Base-by-base conservation (phyloP, 2,113 vertebrate genomes). In the Empidonax traillii region DNA sequence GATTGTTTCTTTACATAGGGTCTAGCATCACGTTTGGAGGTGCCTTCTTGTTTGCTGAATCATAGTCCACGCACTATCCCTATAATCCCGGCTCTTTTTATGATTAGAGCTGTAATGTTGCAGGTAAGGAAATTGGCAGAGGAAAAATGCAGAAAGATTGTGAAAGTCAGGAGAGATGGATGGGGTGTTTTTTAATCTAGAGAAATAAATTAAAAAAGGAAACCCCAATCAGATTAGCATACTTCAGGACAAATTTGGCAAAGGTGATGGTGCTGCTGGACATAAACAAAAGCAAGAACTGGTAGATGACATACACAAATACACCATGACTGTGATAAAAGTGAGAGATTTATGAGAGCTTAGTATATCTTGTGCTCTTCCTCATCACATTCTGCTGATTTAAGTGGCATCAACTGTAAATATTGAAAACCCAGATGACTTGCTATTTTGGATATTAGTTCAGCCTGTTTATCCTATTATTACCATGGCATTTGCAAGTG, bases 391-490 rank as follows among this genome's bases (percentile, higher is more conserved):
- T 12, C 82, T 88, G 21, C 37, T 96, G 41, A 73, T 94, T 93
- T 95, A 75, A 95, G 73, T 58, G 61, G n/a, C 52, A 86, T 65
- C 69, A 85, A 71, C 68, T 52, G 53, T 73, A 94, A 96, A 95
- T 89, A 89, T 22, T 89, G 69, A 89, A 97, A 92, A 58, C 41
- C 49, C 49, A 78, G 92, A 96, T 87, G 73, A 90, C 80, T 92
- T 55, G 58, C 49, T 96, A 14, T 92, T 93, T 90, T 92, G 90
- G 88, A 82, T 95, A 91, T 95, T 95, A 94, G 80, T 92, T 96
- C 86, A 96, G 85, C 46, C 93, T 90, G 87, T 93, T 96, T 96
- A 94, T 95, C 94, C 90, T 72, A 39, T 97, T 96, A 93, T 93
- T 95, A 87, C 63, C 65, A 53, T 80, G 86, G 52, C 47, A 85